phyloP scores from a whole-genome alignment of 2,888 invertebrate genomes.

The Venustoraphidia nigricollis region DNA sequence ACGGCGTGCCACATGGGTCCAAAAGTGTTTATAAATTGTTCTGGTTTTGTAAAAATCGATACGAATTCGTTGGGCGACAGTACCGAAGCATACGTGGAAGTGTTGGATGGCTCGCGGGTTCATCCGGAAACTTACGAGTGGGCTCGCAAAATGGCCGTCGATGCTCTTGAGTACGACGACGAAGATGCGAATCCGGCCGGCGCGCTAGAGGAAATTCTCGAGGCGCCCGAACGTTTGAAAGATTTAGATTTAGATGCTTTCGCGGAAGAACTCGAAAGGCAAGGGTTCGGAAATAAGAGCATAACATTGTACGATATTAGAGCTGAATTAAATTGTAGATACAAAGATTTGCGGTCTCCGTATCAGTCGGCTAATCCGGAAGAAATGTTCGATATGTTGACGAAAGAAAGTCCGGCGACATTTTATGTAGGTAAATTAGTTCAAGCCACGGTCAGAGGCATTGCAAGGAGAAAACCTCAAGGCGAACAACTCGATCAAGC shows the following conservation, averaged over 20 bases:
- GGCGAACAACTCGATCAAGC: conserved; percentile 90
- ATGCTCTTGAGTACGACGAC: conserved; percentile 95
- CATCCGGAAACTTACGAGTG: conserved; percentile 99
- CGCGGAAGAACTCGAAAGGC: conserved; percentile 90
- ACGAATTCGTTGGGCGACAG: conserved; percentile 87
- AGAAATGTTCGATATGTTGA: conserved; percentile 85
- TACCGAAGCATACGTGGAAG: conserved; percentile 89
- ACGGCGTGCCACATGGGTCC: conserved; percentile 95
- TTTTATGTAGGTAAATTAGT: conserved; percentile 84
- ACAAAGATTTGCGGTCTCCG: conserved; percentile 72
- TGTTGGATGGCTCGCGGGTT: conserved; percentile 91
- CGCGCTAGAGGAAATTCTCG: conserved; percentile 92
- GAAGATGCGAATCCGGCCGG: conserved; percentile 94
- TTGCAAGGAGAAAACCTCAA: conserved; percentile 76
- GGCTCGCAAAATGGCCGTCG: conserved; percentile 99
- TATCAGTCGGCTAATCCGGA: conserved; percentile 70
- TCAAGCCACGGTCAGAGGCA: conserved; percentile 62
- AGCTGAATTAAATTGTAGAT: conserved; percentile 84
- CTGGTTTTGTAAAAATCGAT: conserved; percentile 97
- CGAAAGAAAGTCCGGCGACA: conserved; percentile 90
- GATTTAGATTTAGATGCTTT: conserved; percentile 97
- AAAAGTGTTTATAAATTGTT: conserved; percentile 96
- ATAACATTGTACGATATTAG: conserved; percentile 95
- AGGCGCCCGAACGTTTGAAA: conserved; percentile 83
- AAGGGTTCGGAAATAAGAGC: conserved; percentile 62